Base-by-base conservation (phyloP, 1,140 invertebrate genomes). In the Centruroides sculpturatus region DNA sequence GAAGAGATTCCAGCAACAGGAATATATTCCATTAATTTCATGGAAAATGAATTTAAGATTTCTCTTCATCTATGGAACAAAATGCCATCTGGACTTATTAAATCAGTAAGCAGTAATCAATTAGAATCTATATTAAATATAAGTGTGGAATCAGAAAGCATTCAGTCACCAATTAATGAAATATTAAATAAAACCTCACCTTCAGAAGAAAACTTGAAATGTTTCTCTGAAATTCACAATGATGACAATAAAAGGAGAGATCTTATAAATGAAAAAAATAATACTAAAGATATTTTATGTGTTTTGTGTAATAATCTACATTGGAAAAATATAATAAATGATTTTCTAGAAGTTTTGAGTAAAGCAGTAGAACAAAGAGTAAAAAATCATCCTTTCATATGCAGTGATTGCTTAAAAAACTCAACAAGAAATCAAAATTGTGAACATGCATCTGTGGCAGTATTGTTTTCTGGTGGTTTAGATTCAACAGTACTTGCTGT, bases 391-490 rank as follows among this genome's bases (percentile, higher is more conserved):
- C 82, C 84, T 23, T 73, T 78, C 53, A 77, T 76, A 71, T 91
- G 87, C 69, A 80, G 80, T 69, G 71, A 75, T 74, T 75, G 71
- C 73, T 64, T 71, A 67, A 59, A 55, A 77, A 58, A 68, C 79
- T n/a, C 67, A 72, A 59, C 67, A 74, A 69, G 35, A 64, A 36
- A 64, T 49, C 1, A 55, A 55, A n/a, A 57, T 5, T 77, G 76
- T 71, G 60, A 63, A 56, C 90, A 94, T 76, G 77, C 86, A 23
- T 85, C 85, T 73, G 75, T 91, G 49, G 91, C 85, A 47, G 75
- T 98, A 62, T 76, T 96, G 66, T 98, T 97, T 79, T 98, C 93
- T 67, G 94, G 94, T 59, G 95, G 95, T 36, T 76, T 98, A 11
- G 95, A 98, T 76, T 98, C 93, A 53, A 83, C 89, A 36, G 81